Evolutionary conservation across 2,113 vertebrate species (phyloP), one percentile per base, ranked within the genome.

Genomic region (Scatophagus argus): DNA sequence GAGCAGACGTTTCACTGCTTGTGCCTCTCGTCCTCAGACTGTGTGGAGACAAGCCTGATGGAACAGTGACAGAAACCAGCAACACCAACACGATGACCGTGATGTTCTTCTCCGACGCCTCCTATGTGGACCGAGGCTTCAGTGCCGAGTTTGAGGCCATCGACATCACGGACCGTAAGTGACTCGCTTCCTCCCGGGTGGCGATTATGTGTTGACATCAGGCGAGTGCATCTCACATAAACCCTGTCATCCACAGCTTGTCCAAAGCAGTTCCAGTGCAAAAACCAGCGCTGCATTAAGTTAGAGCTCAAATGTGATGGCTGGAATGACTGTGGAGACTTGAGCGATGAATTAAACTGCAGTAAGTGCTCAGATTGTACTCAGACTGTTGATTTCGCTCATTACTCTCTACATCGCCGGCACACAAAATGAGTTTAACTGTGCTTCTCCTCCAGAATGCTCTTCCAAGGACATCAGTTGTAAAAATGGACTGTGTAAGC

Each of bases 271-370:
- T 99, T 98, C 83, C 80, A 79, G 80, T 99, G 98, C 74, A 88
- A 11, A 9, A 97, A 94, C 0, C 91, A 94, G 9, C 93, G 93
- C 16, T 99, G 98, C 61, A 93, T 99, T 0, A 81, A 47, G 3
- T 12, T 6, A 0, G n/a, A 52, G 0, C 91, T 96, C 89, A 88
- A n/a, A 56, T 99, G 98, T 0, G 98, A 99, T 0, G 98, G 98
- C 16, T 98, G 96, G 97, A 91, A 96, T 0, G 97, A 99, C 91
- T 99, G 98, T 2, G 89, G 95, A 0, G 98, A 99, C 31, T 88
- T 89, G 91, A 97, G 94, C 0, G 98, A 99, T 0, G 98, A 99
- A 87, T 1, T 38, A 0, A 2, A 83, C 2, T 99, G 98, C 93
- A 39, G 97, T 99, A 78, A 95, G 98, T 93, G 2, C 2, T 51